Percentiles rank a stretch among this genome's conserved stretches.
Evolutionary conservation across 2,888 invertebrate species (phyloP).

Genomic region (Polymixis lichenea): DNA sequence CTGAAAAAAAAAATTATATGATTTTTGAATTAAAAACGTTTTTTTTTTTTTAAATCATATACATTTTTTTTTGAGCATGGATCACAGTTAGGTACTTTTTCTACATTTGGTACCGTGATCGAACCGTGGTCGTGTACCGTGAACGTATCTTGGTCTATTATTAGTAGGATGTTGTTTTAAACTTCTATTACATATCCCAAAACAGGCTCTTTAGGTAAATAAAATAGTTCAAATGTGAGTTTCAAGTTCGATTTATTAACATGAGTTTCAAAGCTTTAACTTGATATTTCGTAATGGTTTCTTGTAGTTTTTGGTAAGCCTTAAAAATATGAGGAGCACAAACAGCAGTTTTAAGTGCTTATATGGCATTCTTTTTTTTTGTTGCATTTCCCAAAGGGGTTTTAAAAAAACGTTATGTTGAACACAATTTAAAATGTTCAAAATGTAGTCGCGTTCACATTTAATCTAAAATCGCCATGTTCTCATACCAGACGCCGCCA

Average conservation of each 20-base stretch:
- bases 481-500: slow-evolving; percentile 30
- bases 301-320: too few species aligned
- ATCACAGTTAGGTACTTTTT: neutral
- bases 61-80: too few species aligned
- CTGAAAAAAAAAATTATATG: too few species aligned
- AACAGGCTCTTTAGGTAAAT: neutral
- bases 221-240: too few species aligned
- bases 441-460: neutral
- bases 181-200: neutral
- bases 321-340: neutral
- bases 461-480: neutral
- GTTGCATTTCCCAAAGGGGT: neutral
- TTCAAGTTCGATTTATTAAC: too few species aligned
- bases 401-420: neutral
- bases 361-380: neutral
- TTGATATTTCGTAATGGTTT: neutral
- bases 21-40: too few species aligned
- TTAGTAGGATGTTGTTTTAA: neutral
- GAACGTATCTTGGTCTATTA: neutral
- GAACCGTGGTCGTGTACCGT: neutral
- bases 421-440: neutral
- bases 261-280: too few species aligned
- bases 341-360: neutral
- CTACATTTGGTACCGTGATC: neutral
- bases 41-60: too few species aligned